A percentile compares a stretch with the other conserved stretches of the same genome.
Conservation (phyloP, 2,113 vertebrate species). For the Phocoena phocoena region DNA sequence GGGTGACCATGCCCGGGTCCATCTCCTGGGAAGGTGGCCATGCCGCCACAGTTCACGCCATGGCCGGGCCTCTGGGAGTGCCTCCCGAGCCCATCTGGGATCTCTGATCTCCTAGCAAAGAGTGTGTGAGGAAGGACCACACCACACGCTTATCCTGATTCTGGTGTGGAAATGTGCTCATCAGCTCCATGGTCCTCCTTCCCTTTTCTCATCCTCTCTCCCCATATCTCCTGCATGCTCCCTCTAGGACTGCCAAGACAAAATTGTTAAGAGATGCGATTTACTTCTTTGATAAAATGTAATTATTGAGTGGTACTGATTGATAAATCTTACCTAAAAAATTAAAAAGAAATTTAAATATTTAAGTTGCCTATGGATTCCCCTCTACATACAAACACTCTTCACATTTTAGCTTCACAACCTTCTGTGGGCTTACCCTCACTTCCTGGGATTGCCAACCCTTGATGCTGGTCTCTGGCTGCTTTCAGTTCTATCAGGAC, state of each 20-base stretch:
- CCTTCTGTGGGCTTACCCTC: not conserved
- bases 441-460: not conserved
- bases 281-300: not conserved
- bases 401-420: not conserved
- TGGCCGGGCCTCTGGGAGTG: not conserved
- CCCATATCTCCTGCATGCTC: not conserved
- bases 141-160: too few species aligned
- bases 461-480: not conserved
- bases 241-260: not conserved
- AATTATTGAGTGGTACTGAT: not conserved
- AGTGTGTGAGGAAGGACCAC: not conserved
- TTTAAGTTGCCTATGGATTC: not conserved
- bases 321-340: slow-evolving; percentile 18
- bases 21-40: not conserved
- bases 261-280: not conserved
- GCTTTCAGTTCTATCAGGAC: not conserved
- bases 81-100: not conserved
- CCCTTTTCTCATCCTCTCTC: not conserved
- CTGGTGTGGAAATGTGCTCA: not conserved
- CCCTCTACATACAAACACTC: not conserved
- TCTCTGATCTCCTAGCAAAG: not conserved
- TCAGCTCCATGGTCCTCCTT: too few species aligned
- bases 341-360: not conserved
- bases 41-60: fast-evolving
- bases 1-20: not conserved